Evolutionary conservation across 2,888 invertebrate genomes (phyloP).

Genomic region (Aphrophora alni): DNA sequence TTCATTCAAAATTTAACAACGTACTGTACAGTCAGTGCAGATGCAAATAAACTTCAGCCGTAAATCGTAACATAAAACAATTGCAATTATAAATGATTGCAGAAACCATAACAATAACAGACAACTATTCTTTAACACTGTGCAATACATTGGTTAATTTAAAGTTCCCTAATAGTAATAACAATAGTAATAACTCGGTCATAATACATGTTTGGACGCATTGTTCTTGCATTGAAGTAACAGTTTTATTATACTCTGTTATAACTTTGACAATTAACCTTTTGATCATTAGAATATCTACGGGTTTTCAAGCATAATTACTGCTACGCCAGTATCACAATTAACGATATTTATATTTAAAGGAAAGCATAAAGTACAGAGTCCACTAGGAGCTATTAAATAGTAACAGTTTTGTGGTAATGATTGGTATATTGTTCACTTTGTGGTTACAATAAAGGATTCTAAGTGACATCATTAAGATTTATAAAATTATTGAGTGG

Average conservation of each 20-base stretch:
- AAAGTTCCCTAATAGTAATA: background rate
- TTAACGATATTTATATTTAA: background rate
- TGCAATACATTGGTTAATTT: background rate
- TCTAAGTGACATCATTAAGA: too few species aligned
- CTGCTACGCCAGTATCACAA: background rate
- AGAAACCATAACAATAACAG: background rate
- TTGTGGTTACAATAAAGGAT: background rate
- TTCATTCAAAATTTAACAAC: background rate
- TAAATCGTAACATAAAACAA: background rate
- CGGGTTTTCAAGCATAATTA: too few species aligned
- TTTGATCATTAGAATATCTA: too few species aligned
- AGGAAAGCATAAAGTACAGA: background rate
- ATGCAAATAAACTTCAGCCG: background rate
- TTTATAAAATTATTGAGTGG: too few species aligned
- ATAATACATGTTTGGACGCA: background rate
- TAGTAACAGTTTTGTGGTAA: background rate
- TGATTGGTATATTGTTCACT: background rate
- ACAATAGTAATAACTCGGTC: background rate
- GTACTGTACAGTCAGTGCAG: background rate
- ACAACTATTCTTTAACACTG: background rate
- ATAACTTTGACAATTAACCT: background rate
- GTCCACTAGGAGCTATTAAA: background rate
- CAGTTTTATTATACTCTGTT: too few species aligned
- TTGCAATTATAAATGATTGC: background rate
- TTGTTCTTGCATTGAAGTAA: too few species aligned